Evolutionary conservation across 1,140 invertebrate genomes (phyloP).

Genomic region (Antheraea mylitta): DNA sequence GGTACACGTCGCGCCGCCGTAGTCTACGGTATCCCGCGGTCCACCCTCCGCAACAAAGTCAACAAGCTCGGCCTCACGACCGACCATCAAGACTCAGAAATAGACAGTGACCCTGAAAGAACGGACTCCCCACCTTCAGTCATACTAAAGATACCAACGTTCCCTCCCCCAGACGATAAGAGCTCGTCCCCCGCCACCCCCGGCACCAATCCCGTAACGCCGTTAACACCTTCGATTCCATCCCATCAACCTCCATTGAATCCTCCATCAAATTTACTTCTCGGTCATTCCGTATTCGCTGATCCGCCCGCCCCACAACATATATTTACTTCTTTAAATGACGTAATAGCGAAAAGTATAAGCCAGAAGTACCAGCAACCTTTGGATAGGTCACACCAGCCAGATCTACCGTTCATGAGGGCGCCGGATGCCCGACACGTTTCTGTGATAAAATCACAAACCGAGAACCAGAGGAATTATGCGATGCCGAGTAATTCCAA

Average conservation of each 20-base stretch:
- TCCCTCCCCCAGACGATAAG: conserved; percentile 85
- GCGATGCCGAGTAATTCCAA: conserved; percentile 66
- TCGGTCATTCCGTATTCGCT: conserved; percentile 78
- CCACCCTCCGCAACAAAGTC: conserved; percentile 96
- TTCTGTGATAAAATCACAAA: conserved; percentile 80
- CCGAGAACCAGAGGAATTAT: conserved; percentile 77
- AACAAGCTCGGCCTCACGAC: conserved; percentile 90
- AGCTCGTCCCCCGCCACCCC: conserved; percentile 61
- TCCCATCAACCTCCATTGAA: conserved; percentile 64
- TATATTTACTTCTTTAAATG: conserved; percentile 77
- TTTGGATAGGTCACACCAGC: conserved; percentile 68
- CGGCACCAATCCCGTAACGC: conserved; percentile 80
- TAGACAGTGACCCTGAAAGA: conserved; percentile 68
- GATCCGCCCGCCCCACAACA: conserved; percentile 66
- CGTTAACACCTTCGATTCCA: conserved; percentile 78
- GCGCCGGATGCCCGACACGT: conserved; percentile 74
- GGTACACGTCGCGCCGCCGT: conserved; percentile 95
- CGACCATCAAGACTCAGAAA: conserved; percentile 73
- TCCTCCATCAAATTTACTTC: conserved; percentile 52
- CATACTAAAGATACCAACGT: conserved; percentile 96
- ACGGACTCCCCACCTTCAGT: conserved; percentile 80
- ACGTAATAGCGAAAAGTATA: conserved; percentile 93
- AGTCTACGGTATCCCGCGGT: conserved; percentile 96
- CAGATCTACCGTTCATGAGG: conserved; percentile 59
- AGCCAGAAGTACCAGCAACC: conserved; percentile 91